phyloP scores from a whole-genome alignment of 2,888 invertebrate species.

The Limnephilus auricula region DNA sequence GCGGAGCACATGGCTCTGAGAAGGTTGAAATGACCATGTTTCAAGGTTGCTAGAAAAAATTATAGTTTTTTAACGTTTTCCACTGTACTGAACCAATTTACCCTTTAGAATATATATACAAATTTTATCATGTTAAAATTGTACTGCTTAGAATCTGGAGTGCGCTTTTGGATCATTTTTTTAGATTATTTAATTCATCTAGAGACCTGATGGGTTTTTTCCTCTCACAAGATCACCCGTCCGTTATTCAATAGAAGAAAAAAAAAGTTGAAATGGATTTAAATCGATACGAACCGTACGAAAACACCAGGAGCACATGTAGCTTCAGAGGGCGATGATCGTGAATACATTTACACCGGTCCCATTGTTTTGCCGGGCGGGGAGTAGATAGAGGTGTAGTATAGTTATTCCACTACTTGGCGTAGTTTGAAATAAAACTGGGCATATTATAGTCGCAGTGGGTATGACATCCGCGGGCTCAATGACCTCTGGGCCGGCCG shows the following conservation, averaged over 20 bases:
- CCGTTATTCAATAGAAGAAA: slow-evolving; percentile 12
- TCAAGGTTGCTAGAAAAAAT: neutral
- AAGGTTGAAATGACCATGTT: neutral
- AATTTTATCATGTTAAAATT: no score
- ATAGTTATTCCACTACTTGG: neutral
- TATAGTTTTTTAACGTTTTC: no score
- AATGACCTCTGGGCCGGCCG: slow-evolving; percentile 52
- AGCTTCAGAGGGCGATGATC: slow-evolving; percentile 33
- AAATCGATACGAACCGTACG: slow-evolving; percentile 29
- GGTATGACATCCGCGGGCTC: slow-evolving; percentile 44
- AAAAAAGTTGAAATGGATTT: slow-evolving; percentile 2
- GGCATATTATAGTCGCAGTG: neutral
- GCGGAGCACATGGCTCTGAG: neutral
- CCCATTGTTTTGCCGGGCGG: slow-evolving; percentile 49
- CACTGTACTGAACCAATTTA: no score
- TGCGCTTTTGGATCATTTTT: neutral
- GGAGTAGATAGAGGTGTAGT: slow-evolving; percentile 36
- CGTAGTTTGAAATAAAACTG: neutral
- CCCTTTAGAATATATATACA: no score
- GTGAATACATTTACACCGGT: slow-evolving; percentile 51
- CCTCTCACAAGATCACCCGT: neutral
- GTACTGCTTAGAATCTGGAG: neutral
- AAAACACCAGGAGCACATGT: slow-evolving; percentile 53
- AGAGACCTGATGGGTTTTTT: neutral
- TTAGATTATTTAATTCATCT: neutral